Percentiles rank a stretch among this genome's conserved stretches.
Conservation (phyloP, 2,113 vertebrate genomes). For the Antennarius striatus region DNA sequence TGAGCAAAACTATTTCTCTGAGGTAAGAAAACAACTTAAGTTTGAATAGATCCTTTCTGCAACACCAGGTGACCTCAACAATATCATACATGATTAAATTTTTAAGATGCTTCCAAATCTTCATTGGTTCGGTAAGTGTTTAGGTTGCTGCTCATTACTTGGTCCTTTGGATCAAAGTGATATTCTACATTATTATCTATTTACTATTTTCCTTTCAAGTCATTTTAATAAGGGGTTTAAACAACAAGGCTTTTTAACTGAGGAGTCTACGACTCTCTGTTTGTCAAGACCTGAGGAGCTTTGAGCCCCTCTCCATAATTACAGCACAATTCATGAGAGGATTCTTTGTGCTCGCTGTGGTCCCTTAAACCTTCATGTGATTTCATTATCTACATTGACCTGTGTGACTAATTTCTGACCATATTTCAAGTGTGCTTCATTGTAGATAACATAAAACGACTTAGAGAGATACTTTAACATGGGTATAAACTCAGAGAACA, state of each 20-base stretch:
- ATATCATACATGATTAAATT: conserved; percentile 5
- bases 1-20: conserved; percentile 25
- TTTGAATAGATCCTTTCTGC: conserved; percentile 15
- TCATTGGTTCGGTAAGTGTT: neutral
- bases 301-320: conserved; percentile 56
- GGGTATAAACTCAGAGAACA: neutral
- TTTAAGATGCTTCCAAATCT: neutral
- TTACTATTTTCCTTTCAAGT: conserved; percentile 22
- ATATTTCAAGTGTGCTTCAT: conserved; percentile 1
- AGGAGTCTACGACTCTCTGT: conserved; percentile 43
- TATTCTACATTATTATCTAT: conserved; percentile 25
- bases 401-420: conserved; percentile 46
- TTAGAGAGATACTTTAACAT: neutral
- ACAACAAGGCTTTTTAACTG: conserved; percentile 45
- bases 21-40: neutral
- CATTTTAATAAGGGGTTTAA: conserved; percentile 37
- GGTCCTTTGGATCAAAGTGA: conserved; percentile 28
- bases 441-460: conserved; percentile 24
- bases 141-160: neutral
- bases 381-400: conserved; percentile 52
- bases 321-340: conserved; percentile 54
- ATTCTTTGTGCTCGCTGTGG: conserved; percentile 51
- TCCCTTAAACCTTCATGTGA: conserved; percentile 34
- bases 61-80: neutral
- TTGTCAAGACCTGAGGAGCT: conserved; percentile 37